Evolutionary conservation across 1,140 invertebrate species (phyloP), one percentile per base, ranked within the genome.

Genomic region (Diuraphis noxia): DNA sequence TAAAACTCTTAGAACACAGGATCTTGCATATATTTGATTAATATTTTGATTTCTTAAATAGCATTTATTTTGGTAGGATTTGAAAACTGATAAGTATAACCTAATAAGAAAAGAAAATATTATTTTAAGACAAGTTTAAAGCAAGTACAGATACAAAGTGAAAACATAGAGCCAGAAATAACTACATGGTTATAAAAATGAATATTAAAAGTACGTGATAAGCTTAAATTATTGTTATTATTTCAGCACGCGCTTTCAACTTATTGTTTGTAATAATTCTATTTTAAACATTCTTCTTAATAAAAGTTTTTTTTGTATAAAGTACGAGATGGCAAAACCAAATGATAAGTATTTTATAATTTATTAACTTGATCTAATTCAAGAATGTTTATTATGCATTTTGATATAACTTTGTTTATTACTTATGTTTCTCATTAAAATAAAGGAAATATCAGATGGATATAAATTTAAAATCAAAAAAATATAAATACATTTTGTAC

Each of bases 161-260:
- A 82, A 85, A 85, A 85, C 84, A 46, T 85, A 21, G 43, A 49
- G 30, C 8, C 7, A 46, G 41, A 30, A 36, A 85, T n/a, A 21
- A 85, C 36, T 36, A 34, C 43, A 49, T 49, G 84, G 84, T 85
- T 46, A 85, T 85, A 85, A 85, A 19, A 85, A 85, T 23, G 81
- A 82, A 82, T 40, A 46, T 34, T 85, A 85, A 85, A 13, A 43
- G 34, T 85, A 85, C 19, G n/a, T 30, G 40, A 85, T 85, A 85
- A 85, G 84, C 84, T 34, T 85, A 85, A 85, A 43, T 84, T 84
- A 84, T 84, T 84, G 43, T 85, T 46, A 49, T 85, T 85, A 85
- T 85, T 85, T 85, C 34, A 85, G 17, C 84, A 49, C 17, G 40
- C 25, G 21, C 41, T 49, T 85, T 36, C 25, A 34, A 41, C 81